Conservation (phyloP, 2,113 vertebrate species). For the Gila orcuttii region DNA sequence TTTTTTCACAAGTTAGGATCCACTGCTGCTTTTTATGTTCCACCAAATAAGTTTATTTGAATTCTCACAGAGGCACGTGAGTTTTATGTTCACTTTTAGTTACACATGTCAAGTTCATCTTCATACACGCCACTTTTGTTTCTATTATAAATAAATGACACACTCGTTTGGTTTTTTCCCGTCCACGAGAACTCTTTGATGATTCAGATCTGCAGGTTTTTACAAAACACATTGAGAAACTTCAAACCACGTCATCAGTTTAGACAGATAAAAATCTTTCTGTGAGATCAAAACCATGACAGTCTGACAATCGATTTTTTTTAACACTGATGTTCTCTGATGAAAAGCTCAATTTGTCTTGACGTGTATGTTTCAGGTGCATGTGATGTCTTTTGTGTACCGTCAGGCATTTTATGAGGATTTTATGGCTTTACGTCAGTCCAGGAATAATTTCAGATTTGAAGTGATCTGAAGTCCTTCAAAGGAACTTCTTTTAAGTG, state of each 20-base stretch:
- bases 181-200: neutral
- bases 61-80: neutral
- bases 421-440: neutral
- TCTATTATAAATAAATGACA: neutral
- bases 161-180: neutral
- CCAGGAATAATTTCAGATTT: neutral
- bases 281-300: neutral
- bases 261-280: neutral
- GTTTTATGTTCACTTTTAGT: neutral
- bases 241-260: neutral
- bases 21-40: neutral
- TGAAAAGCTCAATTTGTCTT: neutral
- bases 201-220: conserved; percentile 5
- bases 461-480: neutral
- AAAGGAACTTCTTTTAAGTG: conserved; percentile 21
- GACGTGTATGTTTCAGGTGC: conserved; percentile 15
- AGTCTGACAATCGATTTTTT: neutral
- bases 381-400: conserved; percentile 24
- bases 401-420: neutral
- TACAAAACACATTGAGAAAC: neutral
- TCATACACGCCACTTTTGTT: conserved; percentile 5
- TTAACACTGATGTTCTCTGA: neutral
- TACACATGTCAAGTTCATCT: neutral
- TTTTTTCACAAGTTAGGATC: neutral
- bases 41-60: neutral